phyloP scores from a whole-genome alignment of 2,888 invertebrate species.

The Hypomecis atomaria region DNA sequence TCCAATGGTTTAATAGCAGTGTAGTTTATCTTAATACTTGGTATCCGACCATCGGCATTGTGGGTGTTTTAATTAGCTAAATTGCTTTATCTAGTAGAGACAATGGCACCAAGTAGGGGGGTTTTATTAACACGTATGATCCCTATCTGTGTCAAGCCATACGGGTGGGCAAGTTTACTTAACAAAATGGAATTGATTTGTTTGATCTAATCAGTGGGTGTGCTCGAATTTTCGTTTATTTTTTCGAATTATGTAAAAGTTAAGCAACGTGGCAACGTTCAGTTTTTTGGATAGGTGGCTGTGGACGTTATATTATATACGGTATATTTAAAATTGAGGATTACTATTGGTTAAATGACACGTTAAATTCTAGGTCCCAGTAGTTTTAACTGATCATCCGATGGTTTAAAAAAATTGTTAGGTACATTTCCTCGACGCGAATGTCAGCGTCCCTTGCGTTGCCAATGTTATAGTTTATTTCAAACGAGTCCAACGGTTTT shows the following conservation, averaged over 20 bases:
- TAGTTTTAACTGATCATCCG: too few relatives aligned
- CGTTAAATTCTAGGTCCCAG: too few relatives aligned
- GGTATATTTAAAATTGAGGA: too few relatives aligned
- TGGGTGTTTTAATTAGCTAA: conserved; percentile 81
- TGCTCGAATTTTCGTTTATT: conserved; percentile 44
- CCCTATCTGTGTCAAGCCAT: conserved; percentile 65
- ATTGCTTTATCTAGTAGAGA: conserved; percentile 81
- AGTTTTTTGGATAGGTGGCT: too few relatives aligned
- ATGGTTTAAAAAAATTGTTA: too few relatives aligned
- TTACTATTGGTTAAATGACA: too few relatives aligned
- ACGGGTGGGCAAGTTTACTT: conserved; percentile 77
- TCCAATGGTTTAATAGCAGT: conserved; percentile 68
- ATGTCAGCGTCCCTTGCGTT: too few relatives aligned
- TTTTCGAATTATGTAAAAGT: neutral
- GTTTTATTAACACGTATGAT: conserved; percentile 72
- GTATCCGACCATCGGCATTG: conserved; percentile 48
- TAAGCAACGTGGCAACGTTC: neutral
- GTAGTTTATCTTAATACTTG: conserved; percentile 69
- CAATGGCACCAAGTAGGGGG: conserved; percentile 71
- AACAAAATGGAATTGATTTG: conserved; percentile 81
- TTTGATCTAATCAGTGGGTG: conserved; percentile 70
- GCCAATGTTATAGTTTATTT: too few relatives aligned
- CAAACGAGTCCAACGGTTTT: too few relatives aligned
- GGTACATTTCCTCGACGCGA: too few relatives aligned
- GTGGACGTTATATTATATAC: too few relatives aligned